Percentiles rank a stretch among this genome's conserved stretches.
These are phyloP conservation scores for Zeuzera pyrina DNA, from an alignment of 2,888 invertebrate species.

Conservation along the genomic window DNA sequence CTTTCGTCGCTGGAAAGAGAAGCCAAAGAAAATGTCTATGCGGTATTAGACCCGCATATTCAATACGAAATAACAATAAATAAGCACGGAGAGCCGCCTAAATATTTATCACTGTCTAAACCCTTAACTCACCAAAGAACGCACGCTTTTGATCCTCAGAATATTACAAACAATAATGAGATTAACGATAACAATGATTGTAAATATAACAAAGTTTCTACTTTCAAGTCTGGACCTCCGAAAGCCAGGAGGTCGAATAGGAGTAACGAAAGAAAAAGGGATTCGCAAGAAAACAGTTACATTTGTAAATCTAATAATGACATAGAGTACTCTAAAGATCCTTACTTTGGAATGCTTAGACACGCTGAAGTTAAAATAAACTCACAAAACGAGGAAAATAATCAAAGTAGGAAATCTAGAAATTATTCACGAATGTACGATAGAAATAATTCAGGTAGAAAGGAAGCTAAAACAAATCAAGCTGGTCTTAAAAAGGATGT, in stretches of 20 bases:
- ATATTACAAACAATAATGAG: slow-evolving; percentile 38
- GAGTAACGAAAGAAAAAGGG: slow-evolving; percentile 31
- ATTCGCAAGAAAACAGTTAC: slow-evolving; percentile 30
- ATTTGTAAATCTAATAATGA: slow-evolving; percentile 52
- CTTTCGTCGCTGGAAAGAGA: slow-evolving; percentile 63
- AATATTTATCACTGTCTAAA: slow-evolving; percentile 65
- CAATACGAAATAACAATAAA: slow-evolving; percentile 71
- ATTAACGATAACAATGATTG: slow-evolving; percentile 58
- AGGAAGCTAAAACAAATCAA: slow-evolving; percentile 10
- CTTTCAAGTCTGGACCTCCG: slow-evolving; percentile 43
- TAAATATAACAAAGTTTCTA: slow-evolving; percentile 32
- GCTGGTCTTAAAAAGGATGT: background rate
- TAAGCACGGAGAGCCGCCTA: slow-evolving; percentile 68
- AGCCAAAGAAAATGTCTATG: slow-evolving; percentile 73
- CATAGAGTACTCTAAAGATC: slow-evolving; percentile 55
- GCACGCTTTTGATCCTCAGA: slow-evolving; percentile 52
- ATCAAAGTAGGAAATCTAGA: slow-evolving; percentile 35
- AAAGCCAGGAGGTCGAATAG: slow-evolving; percentile 45
- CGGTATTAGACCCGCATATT: slow-evolving; percentile 69
- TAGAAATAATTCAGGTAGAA: slow-evolving; percentile 41
- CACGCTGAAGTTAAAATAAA: slow-evolving; percentile 20
- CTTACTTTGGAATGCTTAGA: slow-evolving; percentile 42
- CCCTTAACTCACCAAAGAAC: slow-evolving; percentile 68
- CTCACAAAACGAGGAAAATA: slow-evolving; percentile 23
- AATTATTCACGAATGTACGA: slow-evolving; percentile 42